Conservation (phyloP, 1,140 invertebrate species). For the Drosophila pruinosa region DNA sequence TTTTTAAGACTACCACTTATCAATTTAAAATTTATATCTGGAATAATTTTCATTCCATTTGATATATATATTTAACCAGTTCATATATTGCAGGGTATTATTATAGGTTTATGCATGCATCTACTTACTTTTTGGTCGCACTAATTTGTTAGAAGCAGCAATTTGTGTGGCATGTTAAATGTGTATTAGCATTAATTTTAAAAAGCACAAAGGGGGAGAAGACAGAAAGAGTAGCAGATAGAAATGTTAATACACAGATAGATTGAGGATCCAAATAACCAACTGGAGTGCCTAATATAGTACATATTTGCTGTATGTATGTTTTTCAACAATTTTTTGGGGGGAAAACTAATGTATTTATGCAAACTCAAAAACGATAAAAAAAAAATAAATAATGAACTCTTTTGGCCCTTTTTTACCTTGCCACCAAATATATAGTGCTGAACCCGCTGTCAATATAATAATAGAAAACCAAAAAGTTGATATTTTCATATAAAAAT, state of each 20-base stretch:
- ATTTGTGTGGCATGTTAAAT: conserved; percentile 35
- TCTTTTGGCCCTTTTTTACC: conserved; percentile 60
- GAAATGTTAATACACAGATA: conserved; percentile 9
- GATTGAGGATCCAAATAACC: neutral
- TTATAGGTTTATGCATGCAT: conserved; percentile 10
- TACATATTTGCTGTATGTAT: too few relatives aligned
- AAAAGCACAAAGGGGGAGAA: conserved; percentile 13
- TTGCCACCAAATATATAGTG: conserved; percentile 74
- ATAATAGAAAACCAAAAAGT: conserved; percentile 44
- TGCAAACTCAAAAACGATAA: neutral
- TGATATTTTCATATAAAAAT: conserved; percentile 25
- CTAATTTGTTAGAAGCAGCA: conserved; percentile 47
- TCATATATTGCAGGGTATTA: neutral
- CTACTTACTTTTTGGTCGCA: conserved; percentile 80
- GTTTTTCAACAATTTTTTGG: neutral
- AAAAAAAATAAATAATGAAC: conserved; percentile 1
- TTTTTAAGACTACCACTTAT: too few relatives aligned
- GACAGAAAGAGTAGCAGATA: conserved; percentile 15
- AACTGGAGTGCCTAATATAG: neutral
- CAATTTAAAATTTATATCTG: too few relatives aligned
- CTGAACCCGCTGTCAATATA: conserved; percentile 60
- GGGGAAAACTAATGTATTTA: neutral
- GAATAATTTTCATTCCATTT: too few relatives aligned
- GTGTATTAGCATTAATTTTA: conserved; percentile 34
- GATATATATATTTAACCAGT: neutral